Evolutionary conservation across 1,140 invertebrate species (phyloP), one percentile per base, ranked within the genome.

Genomic region (Hyposmocoma kahamanoa): DNA sequence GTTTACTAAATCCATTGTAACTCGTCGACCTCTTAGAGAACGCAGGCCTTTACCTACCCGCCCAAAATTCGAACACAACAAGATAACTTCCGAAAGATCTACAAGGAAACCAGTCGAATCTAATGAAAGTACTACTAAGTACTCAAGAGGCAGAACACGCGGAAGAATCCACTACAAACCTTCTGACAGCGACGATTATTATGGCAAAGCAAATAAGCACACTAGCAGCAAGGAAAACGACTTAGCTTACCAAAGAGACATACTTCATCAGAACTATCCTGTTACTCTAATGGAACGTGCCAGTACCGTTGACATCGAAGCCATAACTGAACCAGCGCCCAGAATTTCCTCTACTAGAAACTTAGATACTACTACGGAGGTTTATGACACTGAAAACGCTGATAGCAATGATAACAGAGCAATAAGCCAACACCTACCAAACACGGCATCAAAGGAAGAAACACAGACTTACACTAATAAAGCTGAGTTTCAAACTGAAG

Each of bases 261-360:
- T 90, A 9, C 66, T 90, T 9, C 89, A 90, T 58, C 89, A 90
- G 62, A 90, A 90, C 53, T 90, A 90, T 55, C 89, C 89, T 5
- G 87, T 87, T 0, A 87, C 86, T 1, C 39, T 86, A 22, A 81
- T 79, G 69, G 86, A 87, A 63, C 61, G 81, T 50, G 66, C 67
- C 34, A 87, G 80, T 47, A 86, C 84, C 32, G 62, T 68, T 39
- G 79, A 85, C 42, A 79, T 85, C 50, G 82, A 83, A 67, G 78
- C 82, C 30, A 79, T 83, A 10, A 85, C 82, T 22, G 79, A 83
- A 66, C 71, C 82, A n/a, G 62, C 66, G 15, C 53, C 54, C 26
- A 80, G 62, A 56, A 41, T 59, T 22, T 57, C 63, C 13, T 60
- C 61, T 1, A 60, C 66, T 6, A 72, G 67, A 47, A 53, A 53